phyloP scores from a whole-genome alignment of 1,140 invertebrate genomes.

The Streblospio benedicti region DNA sequence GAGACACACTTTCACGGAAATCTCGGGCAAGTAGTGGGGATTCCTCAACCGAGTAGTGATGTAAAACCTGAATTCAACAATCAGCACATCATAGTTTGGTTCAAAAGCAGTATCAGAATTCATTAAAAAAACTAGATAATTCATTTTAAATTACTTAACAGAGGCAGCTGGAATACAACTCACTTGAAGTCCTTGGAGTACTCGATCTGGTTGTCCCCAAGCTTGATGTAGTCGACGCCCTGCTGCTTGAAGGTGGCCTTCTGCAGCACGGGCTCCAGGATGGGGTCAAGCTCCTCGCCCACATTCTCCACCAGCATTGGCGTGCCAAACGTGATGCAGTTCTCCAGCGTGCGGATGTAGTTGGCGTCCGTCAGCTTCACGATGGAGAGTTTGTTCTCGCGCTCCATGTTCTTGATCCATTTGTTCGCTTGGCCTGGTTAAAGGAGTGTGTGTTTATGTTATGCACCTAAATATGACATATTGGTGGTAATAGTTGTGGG shows the following conservation, averaged over 20 bases:
- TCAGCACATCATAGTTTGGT: background rate
- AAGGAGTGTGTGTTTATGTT: background rate
- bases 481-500: background rate
- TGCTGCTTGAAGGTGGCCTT: slow-evolving; percentile 46
- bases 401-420: slow-evolving; percentile 85
- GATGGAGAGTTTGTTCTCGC: slow-evolving; percentile 40
- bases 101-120: no score
- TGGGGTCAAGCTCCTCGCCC: slow-evolving; percentile 46
- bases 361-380: slow-evolving; percentile 45
- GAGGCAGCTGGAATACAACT: no score
- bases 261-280: slow-evolving; percentile 45
- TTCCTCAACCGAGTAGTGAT: slow-evolving; percentile 47
- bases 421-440: slow-evolving; percentile 52
- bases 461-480: background rate
- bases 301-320: slow-evolving; percentile 48
- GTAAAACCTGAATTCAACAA: slow-evolving; percentile 41
- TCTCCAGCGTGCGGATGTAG: slow-evolving; percentile 45
- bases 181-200: slow-evolving; percentile 40
- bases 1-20: slow-evolving; percentile 46
- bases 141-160: no score
- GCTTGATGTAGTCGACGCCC: slow-evolving; percentile 46
- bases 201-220: slow-evolving; percentile 46
- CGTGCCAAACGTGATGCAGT: slow-evolving; percentile 46
- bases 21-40: slow-evolving; percentile 48
- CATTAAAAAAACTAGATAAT: no score